Evolutionary conservation across 2,888 invertebrate genomes (phyloP), one percentile per base, ranked within the genome.

Genomic region (Habrosyne pyritoides): DNA sequence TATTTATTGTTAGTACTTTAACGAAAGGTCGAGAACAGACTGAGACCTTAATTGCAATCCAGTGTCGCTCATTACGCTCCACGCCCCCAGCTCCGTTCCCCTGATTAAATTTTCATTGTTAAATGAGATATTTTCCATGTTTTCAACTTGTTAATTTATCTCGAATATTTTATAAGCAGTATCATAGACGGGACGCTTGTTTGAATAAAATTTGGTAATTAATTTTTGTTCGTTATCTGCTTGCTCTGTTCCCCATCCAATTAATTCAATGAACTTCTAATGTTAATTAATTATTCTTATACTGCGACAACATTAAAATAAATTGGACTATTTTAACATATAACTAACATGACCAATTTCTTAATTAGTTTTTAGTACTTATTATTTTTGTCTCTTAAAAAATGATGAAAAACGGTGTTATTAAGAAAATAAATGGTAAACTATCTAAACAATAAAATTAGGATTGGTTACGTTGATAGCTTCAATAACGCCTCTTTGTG

Each of bases 21-120:
- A 63, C 50, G 52, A 66, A 69, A 72, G 71, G 73, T 70, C 68
- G 66, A 63, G 53, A 54, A 61, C 60, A 66, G 61, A 63, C 68
- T 61, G 59, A 64, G 56, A 66, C 60, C 66, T 65, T 78, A 79
- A 81, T 79, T 78, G 76, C 76, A 66, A 75, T 71, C 70, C 73
- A 64, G 68, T 69, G 75, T 70, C 75, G 73, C 68, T 75, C 73
- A 75, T 80, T 76, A 75, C 66, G 62, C 59, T 52, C 47, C 53
- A 75, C 66, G 63, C 59, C 52, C 48, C 52, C 63, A 53, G 57
- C 61, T 59, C 52, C 53, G 54, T 55, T 68, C 61, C 57, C 58
- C 57, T 59, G 71, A 73, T 79, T 71, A 74, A 75, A 75, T 73
- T 79, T 79, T 74, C 70, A 75, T 64, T 66, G 66, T 54, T 30